Conservation (phyloP, 1,140 invertebrate genomes). For the Solenopsis invicta region DNA sequence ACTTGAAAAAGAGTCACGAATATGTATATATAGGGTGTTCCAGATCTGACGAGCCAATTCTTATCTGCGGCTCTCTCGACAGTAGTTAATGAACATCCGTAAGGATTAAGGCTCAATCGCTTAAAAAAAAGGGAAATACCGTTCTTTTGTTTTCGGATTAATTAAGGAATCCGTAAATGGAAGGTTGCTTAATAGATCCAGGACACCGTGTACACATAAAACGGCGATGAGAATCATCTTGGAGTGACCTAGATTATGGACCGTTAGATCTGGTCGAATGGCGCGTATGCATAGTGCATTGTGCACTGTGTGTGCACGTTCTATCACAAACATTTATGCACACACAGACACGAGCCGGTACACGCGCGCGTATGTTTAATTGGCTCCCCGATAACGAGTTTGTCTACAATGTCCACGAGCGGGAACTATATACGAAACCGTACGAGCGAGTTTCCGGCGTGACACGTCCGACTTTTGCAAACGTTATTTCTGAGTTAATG, state of each 20-base stretch:
- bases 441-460: constrained; percentile 45
- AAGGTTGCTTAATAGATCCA: constrained; percentile 1
- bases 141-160: neutral
- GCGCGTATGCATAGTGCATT: constrained; percentile 35
- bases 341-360: no score
- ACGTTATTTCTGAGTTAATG: constrained; percentile 55
- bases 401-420: constrained; percentile 46
- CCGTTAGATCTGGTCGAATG: constrained; percentile 60
- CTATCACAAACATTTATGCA: constrained; percentile 22
- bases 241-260: constrained; percentile 56
- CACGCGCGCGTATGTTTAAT: constrained; percentile 52
- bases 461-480: constrained; percentile 52
- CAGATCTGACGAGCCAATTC: neutral
- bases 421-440: constrained; percentile 8
- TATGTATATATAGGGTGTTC: neutral
- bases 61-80: neutral
- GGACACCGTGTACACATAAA: constrained; percentile 25
- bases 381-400: constrained; percentile 60
- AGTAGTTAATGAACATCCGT: no score
- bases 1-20: constrained; percentile 23
- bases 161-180: neutral
- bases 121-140: neutral
- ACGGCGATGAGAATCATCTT: constrained; percentile 58
- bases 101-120: neutral
- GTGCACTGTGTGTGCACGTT: constrained; percentile 8